phyloP scores from a whole-genome alignment of 2,113 vertebrate genomes.

The Ctenodactylus gundi region DNA sequence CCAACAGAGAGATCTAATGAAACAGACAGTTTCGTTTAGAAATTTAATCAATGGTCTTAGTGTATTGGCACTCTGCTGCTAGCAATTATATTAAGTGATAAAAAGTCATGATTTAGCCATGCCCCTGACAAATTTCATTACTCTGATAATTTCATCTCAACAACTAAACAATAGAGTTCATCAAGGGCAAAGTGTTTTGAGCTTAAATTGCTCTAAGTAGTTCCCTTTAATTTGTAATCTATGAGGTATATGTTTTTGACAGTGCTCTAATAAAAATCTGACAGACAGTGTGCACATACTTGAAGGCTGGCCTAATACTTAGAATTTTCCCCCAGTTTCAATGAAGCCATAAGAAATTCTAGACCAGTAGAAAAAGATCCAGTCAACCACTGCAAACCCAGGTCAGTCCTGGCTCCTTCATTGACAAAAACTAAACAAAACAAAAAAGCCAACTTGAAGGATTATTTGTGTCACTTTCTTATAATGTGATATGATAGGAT shows the following conservation, averaged over 20 bases:
- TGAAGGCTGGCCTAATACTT: background rate
- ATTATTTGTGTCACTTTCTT: background rate
- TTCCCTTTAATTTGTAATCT: background rate
- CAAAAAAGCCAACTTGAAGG: background rate
- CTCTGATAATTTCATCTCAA: conserved; percentile 35
- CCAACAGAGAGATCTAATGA: background rate
- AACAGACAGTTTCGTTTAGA: conserved; percentile 34
- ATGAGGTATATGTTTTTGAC: background rate
- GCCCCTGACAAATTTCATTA: background rate
- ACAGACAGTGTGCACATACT: background rate
- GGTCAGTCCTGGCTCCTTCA: background rate
- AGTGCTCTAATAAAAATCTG: background rate
- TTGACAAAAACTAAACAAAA: background rate
- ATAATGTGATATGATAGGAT: background rate
- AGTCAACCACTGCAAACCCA: background rate
- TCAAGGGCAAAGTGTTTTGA: background rate
- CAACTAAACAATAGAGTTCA: conserved; percentile 35
- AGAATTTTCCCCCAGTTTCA: background rate
- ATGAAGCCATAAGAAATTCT: background rate
- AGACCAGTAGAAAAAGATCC: background rate
- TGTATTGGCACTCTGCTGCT: background rate
- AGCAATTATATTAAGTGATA: conserved; percentile 15
- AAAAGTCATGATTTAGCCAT: background rate
- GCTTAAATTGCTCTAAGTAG: background rate
- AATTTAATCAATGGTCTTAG: conserved; percentile 32